Evolutionary conservation across 2,113 vertebrate genomes (phyloP), one percentile per base, ranked within the genome.

Genomic region (Geothlypis trichas): DNA sequence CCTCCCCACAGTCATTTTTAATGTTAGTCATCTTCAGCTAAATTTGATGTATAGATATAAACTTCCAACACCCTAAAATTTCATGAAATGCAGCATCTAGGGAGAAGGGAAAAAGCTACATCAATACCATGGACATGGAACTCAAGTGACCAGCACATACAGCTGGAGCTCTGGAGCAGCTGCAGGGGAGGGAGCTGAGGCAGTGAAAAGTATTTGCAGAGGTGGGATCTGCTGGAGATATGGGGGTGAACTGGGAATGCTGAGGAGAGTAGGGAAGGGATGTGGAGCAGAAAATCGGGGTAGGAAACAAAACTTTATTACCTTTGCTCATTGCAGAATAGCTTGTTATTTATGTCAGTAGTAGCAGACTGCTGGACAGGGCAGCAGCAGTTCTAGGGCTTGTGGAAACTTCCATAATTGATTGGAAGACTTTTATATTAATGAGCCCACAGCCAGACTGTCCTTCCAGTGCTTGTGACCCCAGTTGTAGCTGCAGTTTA

Each of bases 21-120:
- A 44, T 47, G 37, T 90, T 93, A 88, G 79, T 93, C 57, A 83
- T 94, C 79, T 74, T 90, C 89, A 92, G n/a, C 27, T 59, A 89
- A n/a, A 78, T 71, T 89, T 78, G 30, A 68, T 80, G 17, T 63
- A 71, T 37, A 87, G 67, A 80, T 90, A 80, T 8, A 72, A 89
- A 59, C 33, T 35, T 77, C 15, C 61, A 84, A 77, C 35, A 81
- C 47, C 27, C 55, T 77, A 71, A 81, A 77, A 78, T 41, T 30
- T 78, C 15, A 52, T 44, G 5, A 37, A 84, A 72, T 81, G n/a
- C 57, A 31, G 11, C 52, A 78, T 63, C 15, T 57, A 44, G 27
- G 16, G 51, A 77, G 67, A 83, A 86, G 27, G 87, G 65, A 89
- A 80, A 63, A 44, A 87, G 42, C 22, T 90, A 35, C 11, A 39